Evolutionary conservation across 2,888 invertebrate species (phyloP).

Genomic region (Mimas tiliae): DNA sequence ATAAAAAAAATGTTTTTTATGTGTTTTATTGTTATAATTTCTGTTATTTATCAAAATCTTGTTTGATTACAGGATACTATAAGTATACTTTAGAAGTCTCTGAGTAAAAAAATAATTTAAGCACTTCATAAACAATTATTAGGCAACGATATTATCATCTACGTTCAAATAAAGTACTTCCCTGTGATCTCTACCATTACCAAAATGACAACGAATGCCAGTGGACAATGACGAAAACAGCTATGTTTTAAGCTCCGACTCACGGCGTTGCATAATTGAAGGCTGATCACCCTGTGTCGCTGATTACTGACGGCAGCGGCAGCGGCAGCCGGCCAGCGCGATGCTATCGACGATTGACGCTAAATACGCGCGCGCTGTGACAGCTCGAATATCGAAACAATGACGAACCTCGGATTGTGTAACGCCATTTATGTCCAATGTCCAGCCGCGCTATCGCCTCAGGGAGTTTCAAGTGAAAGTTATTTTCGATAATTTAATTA

Average conservation of each 20-base stretch:
- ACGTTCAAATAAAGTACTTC: neutral
- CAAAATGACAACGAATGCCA: constrained; percentile 13
- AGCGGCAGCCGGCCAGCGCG: constrained; percentile 57
- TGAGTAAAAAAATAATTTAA: too few relatives aligned
- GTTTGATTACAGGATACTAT: too few relatives aligned
- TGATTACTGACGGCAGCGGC: constrained; percentile 61
- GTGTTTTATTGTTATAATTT: too few relatives aligned
- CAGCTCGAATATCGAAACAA: constrained; percentile 81
- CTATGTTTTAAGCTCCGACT: constrained; percentile 46
- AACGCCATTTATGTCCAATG: constrained; percentile 72
- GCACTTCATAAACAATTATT: too few relatives aligned
- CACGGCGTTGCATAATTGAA: constrained; percentile 62
- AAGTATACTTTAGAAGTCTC: too few relatives aligned
- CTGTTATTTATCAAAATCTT: too few relatives aligned
- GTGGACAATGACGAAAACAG: constrained; percentile 34
- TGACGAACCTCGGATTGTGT: constrained; percentile 74
- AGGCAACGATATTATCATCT: neutral
- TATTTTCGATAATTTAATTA: constrained; percentile 36
- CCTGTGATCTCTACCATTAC: neutral
- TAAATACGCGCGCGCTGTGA: constrained; percentile 80
- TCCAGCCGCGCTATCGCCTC: constrained; percentile 62
- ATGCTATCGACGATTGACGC: constrained; percentile 82
- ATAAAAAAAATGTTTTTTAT: too few relatives aligned
- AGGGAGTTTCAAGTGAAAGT: constrained; percentile 57
- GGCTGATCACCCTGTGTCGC: constrained; percentile 65